Evolutionary conservation across 2,797 vertebrate genomes (phyloP), one percentile per base, ranked within the genome.

Genomic region (Hirundo rustica): DNA sequence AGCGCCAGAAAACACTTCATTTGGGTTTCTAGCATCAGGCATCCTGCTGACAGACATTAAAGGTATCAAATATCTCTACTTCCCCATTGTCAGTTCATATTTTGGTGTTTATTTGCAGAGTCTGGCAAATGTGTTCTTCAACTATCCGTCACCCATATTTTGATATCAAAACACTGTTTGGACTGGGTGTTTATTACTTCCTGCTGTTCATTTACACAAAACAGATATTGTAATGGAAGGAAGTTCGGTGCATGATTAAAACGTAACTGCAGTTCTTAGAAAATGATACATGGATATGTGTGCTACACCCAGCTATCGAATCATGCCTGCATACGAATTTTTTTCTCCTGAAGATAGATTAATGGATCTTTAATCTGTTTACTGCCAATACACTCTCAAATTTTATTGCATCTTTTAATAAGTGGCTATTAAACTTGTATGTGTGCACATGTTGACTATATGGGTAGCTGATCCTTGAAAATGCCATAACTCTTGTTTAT

Each of bases 321-420:
- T 70, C 90, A 45, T 48, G 38, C 44, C 70, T 88, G 85, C 34
- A 75, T 84, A 68, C 76, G 95, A 96, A 55, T 68, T 89, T 55
- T 76, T 93, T 92, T 73, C 70, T 50, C 85, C 85, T 94, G 82
- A 92, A 88, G 91, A 73, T 81, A 91, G 87, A 92, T 92, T 94
- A 88, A 93, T 95, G 88, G 87, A 74, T 82, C 60, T 95, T 95
- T 96, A 92, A 96, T 96, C 76, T 92, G 73, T 78, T 93, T 96
- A 89, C 82, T 96, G 91, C 76, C 79, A 75, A 60, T 92, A 91
- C 34, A 38, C 34, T 89, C 93, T 89, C 92, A 36, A 91, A 88
- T 97, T 96, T 95, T 96, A 95, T 88, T 93, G 44, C 85, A 79
- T 81, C 85, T 92, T 97, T 96, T 95, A 96, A 91, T 96, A 94